These are phyloP conservation scores for Rhingia campestris DNA, from an alignment of 2,888 invertebrate genomes.

Conservation along the genomic window DNA sequence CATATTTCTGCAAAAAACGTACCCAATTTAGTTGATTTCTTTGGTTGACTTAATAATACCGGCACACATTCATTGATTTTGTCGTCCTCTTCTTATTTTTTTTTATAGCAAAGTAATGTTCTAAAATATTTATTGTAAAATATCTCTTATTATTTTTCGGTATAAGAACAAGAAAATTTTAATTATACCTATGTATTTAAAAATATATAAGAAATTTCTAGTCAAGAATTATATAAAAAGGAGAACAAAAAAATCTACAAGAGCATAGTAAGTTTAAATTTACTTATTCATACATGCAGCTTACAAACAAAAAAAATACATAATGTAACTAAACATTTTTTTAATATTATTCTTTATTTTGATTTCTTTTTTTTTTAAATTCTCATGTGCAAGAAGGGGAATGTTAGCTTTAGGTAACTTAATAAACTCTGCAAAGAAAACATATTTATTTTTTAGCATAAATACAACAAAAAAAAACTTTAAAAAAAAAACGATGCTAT, in stretches of 20 bases:
- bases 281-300: conserved; percentile 58
- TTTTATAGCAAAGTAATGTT: conserved; percentile 44
- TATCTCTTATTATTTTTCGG: conserved; percentile 23
- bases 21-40: conserved; percentile 66
- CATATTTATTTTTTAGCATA: conserved; percentile 45
- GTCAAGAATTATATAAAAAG: conserved; percentile 63
- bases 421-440: conserved; percentile 72
- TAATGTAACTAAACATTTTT: conserved; percentile 39
- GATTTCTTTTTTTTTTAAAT: conserved; percentile 36
- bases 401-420: conserved; percentile 56
- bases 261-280: conserved; percentile 44
- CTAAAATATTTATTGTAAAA: conserved; percentile 65
- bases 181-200: conserved; percentile 50
- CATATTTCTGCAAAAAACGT: neutral
- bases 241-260: conserved; percentile 27
- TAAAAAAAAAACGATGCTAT: conserved; percentile 48
- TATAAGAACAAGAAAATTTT: conserved; percentile 49
- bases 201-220: conserved; percentile 62
- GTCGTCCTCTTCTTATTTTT: conserved; percentile 16
- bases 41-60: conserved; percentile 54
- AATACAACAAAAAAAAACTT: conserved; percentile 37
- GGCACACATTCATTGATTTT: conserved; percentile 22
- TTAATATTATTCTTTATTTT: conserved; percentile 39
- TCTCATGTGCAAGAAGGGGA: conserved; percentile 26
- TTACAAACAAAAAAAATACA: conserved; percentile 26